A percentile compares a stretch with the other conserved stretches of the same genome.
Evolutionary conservation across 1,140 invertebrate genomes (phyloP).

Genomic region (Aphidius gifuensis): DNA sequence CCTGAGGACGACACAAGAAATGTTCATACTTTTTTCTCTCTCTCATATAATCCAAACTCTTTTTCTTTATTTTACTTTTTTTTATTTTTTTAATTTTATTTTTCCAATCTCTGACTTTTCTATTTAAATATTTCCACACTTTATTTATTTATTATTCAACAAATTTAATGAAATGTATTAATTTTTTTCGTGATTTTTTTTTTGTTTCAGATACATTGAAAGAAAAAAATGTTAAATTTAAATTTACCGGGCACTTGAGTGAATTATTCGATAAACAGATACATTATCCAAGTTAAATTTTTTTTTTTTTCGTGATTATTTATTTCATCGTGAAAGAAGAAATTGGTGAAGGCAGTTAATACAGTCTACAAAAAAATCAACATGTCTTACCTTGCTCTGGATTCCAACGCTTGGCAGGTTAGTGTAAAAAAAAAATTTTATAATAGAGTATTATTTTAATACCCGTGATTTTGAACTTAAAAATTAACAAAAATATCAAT

Average conservation of each 20-base stretch:
- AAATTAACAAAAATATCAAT: not conserved
- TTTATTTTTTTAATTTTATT: conserved; percentile 1
- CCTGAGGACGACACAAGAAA: conserved; percentile 36
- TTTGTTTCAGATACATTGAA: too few relatives aligned
- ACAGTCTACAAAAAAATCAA: conserved; percentile 27
- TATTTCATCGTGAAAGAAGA: conserved; percentile 10
- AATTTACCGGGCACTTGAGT: conserved; percentile 40
- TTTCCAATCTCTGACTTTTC: not conserved
- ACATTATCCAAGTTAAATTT: conserved; percentile 1
- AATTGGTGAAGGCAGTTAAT: conserved; percentile 3
- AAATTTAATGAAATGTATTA: too few relatives aligned
- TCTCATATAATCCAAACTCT: conserved; percentile 27
- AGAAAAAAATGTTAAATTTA: conserved; percentile 9
- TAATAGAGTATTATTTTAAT: not conserved
- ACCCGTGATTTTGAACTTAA: not conserved
- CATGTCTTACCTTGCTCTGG: conserved; percentile 54
- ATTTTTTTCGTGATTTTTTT: too few relatives aligned
- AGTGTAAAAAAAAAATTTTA: conserved; percentile 21
- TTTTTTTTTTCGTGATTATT: conserved; percentile 11
- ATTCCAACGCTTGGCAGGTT: conserved; percentile 55
- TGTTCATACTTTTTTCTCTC: conserved; percentile 18
- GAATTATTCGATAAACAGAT: conserved; percentile 19
- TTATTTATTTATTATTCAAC: not conserved
- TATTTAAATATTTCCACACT: not conserved
- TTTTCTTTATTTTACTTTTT: conserved; percentile 26